Evolutionary conservation across 2,888 invertebrate species (phyloP).

Genomic region (Empis livida): DNA sequence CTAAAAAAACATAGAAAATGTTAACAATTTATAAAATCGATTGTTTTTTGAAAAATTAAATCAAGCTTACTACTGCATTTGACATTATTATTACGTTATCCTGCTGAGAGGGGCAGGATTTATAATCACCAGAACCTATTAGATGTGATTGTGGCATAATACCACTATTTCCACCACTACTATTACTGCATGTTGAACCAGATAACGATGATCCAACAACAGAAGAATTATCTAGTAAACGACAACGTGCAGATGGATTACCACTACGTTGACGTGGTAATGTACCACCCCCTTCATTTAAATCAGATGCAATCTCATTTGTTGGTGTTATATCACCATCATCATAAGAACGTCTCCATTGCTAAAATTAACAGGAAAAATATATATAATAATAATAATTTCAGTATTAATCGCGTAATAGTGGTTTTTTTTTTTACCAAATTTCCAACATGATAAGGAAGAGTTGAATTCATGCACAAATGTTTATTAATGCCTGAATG

Average conservation of each 20-base stretch:
- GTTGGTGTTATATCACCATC: slow-evolving; percentile 86
- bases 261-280: slow-evolving; percentile 55
- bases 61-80: slow-evolving; percentile 5
- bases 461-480: slow-evolving; percentile 16
- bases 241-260: slow-evolving; percentile 12
- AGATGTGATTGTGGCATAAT: not conserved
- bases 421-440: slow-evolving; percentile 19
- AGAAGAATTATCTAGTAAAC: slow-evolving; percentile 22
- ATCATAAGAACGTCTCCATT: slow-evolving; percentile 69
- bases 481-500: slow-evolving; percentile 6
- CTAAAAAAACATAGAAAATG: slow-evolving; percentile 15
- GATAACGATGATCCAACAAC: not conserved
- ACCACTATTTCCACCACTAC: not conserved
- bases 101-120: not conserved
- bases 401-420: not conserved
- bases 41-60: not conserved
- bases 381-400: not conserved
- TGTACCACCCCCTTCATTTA: slow-evolving; percentile 65
- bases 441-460: slow-evolving; percentile 24
- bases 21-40: not conserved
- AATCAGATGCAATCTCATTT: slow-evolving; percentile 48
- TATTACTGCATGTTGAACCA: not conserved
- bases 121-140: not conserved
- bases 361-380: no score
- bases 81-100: slow-evolving; percentile 8